phyloP scores from a whole-genome alignment of 2,888 invertebrate species.

The Ophion costatus region DNA sequence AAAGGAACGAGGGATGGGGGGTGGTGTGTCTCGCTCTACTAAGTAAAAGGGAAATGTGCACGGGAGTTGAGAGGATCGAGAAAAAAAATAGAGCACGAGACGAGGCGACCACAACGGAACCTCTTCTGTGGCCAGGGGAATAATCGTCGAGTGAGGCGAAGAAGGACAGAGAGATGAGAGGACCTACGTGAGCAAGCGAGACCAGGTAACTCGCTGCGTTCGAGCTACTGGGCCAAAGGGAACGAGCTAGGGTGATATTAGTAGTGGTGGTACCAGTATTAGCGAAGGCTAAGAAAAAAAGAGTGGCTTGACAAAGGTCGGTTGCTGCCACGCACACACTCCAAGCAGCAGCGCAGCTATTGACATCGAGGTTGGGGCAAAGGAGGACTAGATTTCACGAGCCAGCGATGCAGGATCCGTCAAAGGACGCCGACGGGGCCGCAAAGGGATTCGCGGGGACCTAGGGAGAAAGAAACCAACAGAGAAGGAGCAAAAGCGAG shows the following conservation, averaged over 20 bases:
- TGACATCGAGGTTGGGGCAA: conserved; percentile 79
- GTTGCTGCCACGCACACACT: conserved; percentile 70
- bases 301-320: conserved; percentile 71
- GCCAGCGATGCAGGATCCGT: conserved; percentile 82
- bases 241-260: conserved; percentile 19
- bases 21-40: conserved; percentile 25
- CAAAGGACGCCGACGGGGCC: conserved; percentile 80
- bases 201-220: conserved; percentile 48
- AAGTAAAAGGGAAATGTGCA: conserved; percentile 45
- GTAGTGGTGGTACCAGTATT: conserved; percentile 12
- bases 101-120: conserved; percentile 72
- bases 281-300: conserved; percentile 67
- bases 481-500: conserved; percentile 63
- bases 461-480: conserved; percentile 46
- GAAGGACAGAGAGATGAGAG: conserved; percentile 27
- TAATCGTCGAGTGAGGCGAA: conserved; percentile 56
- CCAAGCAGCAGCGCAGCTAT: conserved; percentile 76
- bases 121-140: conserved; percentile 50
- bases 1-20: neutral
- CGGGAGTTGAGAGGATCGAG: conserved; percentile 47
- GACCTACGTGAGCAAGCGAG: conserved; percentile 35
- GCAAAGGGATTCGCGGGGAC: conserved; percentile 77
- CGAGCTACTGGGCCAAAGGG: conserved; percentile 57
- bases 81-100: conserved; percentile 66
- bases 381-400: conserved; percentile 83